Conservation (phyloP, 2,797 vertebrate genomes). For the Nyctibius grandis region DNA sequence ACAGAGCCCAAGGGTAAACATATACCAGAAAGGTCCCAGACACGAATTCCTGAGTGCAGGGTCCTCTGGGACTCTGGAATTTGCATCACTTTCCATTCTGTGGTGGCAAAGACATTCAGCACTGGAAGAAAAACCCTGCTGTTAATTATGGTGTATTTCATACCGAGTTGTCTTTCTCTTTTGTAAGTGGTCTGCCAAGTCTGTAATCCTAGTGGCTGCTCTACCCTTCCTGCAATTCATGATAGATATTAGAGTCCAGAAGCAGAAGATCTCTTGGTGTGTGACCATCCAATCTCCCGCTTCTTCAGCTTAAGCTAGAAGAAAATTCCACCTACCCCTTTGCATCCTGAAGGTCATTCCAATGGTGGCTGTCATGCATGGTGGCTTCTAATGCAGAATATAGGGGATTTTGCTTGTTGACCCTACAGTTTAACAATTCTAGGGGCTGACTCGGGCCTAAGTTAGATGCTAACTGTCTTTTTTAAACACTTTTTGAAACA, state of each 20-base stretch:
- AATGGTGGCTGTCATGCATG: not conserved
- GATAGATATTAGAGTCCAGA: not conserved
- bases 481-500: not conserved
- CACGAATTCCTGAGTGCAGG: not conserved
- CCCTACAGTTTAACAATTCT: not conserved
- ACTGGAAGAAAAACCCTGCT: not conserved
- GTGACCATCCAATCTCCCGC: not conserved
- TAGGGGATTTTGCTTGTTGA: not conserved
- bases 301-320: not conserved
- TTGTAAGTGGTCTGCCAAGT: not conserved
- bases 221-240: not conserved
- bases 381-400: not conserved
- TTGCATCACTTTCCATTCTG: not conserved
- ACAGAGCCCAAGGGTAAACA: not conserved
- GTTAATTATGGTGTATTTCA: not conserved
- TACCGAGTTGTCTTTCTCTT: not conserved
- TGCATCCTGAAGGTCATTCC: not conserved
- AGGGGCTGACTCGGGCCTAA: not conserved
- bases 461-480: not conserved
- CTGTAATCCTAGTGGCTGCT: not conserved
- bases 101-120: not conserved
- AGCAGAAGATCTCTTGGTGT: not conserved
- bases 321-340: not conserved
- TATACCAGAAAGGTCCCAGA: not conserved
- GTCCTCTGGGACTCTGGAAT: not conserved